Conservation (phyloP, 2,888 invertebrate species). For the Drosophila kokeensis region DNA sequence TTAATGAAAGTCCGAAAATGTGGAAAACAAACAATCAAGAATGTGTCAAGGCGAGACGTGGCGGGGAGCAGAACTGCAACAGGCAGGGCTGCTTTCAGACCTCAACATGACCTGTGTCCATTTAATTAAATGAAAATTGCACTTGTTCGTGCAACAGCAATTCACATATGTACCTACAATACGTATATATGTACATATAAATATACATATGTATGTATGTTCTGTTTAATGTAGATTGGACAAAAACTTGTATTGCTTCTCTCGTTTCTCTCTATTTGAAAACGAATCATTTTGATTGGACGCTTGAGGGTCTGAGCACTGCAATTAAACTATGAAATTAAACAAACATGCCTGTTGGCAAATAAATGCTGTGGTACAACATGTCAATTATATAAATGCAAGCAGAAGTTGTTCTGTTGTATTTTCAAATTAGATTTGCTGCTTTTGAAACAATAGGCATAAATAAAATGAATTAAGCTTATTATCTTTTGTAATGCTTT, state of each 20-base stretch:
- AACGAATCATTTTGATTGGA: constrained; percentile 27
- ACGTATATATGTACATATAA: neutral
- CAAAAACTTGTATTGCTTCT: constrained; percentile 2
- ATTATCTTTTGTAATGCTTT: neutral
- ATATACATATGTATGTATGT: neutral
- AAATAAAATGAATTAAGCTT: neutral
- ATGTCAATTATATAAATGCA: neutral
- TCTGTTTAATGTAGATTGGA: neutral
- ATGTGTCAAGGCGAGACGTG: neutral
- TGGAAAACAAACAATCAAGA: constrained; percentile 43
- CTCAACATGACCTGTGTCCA: constrained; percentile 17
- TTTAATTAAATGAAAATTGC: constrained; percentile 68
- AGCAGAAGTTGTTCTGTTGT: neutral
- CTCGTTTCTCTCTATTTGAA: neutral
- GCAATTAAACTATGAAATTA: constrained; percentile 2
- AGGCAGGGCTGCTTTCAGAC: neutral
- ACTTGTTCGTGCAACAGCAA: constrained; percentile 29
- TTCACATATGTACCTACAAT: neutral
- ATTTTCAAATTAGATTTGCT: neutral
- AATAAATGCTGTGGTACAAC: neutral
- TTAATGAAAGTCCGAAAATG: constrained; percentile 50
- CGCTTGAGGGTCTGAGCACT: constrained; percentile 3
- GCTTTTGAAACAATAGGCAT: neutral
- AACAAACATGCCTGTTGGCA: neutral
- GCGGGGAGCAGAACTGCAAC: neutral